A percentile compares a stretch with the other conserved stretches of the same genome.
Evolutionary conservation across 2,888 invertebrate genomes (phyloP).

Genomic region (Brachylomia viminalis): DNA sequence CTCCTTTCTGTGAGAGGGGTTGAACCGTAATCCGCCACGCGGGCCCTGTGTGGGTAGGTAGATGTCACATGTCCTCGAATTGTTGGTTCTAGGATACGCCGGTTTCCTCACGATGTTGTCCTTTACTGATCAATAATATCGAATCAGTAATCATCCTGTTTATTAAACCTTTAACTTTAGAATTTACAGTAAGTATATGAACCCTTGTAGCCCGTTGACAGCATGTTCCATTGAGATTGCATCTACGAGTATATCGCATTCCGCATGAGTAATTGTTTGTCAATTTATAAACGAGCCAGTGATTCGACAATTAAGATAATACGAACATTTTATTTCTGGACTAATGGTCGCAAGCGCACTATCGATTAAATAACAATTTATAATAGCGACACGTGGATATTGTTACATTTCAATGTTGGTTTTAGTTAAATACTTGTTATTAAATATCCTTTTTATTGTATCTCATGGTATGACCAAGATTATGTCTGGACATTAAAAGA

Average conservation of each 20-base stretch:
- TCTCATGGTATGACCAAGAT: background rate
- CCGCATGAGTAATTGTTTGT: constrained; percentile 42
- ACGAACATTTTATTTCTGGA: constrained; percentile 55
- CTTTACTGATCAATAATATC: no score
- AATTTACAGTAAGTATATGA: background rate
- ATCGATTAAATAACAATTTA: constrained; percentile 61
- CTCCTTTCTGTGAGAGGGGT: no score
- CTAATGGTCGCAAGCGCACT: constrained; percentile 59
- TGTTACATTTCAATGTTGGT: constrained; percentile 20
- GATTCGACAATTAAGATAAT: constrained; percentile 70
- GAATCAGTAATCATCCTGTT: background rate
- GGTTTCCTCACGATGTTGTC: no score
- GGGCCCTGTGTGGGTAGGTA: no score
- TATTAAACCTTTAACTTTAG: background rate
- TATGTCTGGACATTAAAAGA: no score
- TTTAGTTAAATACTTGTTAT: background rate
- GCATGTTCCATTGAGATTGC: constrained; percentile 6
- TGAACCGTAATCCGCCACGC: no score
- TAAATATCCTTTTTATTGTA: background rate
- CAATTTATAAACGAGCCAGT: constrained; percentile 55
- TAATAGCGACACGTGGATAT: constrained; percentile 10
- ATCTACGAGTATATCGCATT: constrained; percentile 12
- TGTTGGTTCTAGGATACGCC: no score
- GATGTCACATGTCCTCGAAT: no score
- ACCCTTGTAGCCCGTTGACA: background rate